Percentiles rank a stretch among this genome's conserved stretches.
phyloP scores from a whole-genome alignment of 2,888 invertebrate species.

The Psococerastis gibbosa region DNA sequence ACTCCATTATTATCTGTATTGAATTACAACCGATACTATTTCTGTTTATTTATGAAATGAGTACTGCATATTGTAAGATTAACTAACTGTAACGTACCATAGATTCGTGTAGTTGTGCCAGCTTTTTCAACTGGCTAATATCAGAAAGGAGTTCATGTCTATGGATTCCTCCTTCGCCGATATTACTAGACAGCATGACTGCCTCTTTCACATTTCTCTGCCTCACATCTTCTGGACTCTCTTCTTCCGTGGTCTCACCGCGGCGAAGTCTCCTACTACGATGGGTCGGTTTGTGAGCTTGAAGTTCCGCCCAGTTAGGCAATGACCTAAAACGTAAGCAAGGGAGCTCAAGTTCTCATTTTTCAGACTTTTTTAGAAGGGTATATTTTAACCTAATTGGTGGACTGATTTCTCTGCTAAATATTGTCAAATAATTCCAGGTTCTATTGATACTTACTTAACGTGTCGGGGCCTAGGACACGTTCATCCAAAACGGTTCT shows the following conservation, averaged over 20 bases:
- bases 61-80: too few species aligned
- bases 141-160: constrained; percentile 74
- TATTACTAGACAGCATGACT: constrained; percentile 77
- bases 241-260: constrained; percentile 41
- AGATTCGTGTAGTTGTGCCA: constrained; percentile 83
- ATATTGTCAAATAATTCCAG: constrained; percentile 7
- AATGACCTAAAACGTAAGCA: constrained; percentile 36
- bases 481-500: too few species aligned
- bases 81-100: too few species aligned
- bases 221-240: constrained; percentile 59
- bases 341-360: neutral
- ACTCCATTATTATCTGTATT: too few species aligned
- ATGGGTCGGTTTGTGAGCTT: constrained; percentile 24
- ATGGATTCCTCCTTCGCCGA: constrained; percentile 71
- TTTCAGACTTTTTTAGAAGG: neutral
- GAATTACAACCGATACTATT: too few species aligned
- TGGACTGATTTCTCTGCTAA: constrained; percentile 4
- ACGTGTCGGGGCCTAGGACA: too few species aligned
- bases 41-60: too few species aligned
- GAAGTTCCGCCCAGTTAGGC: constrained; percentile 55
- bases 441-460: too few species aligned
- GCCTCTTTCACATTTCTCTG: constrained; percentile 73
- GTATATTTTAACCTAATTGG: constrained; percentile 6
- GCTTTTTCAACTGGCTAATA: constrained; percentile 56
- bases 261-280: constrained; percentile 22